Conservation (phyloP, 2,888 invertebrate species). For the Linyphia triangularis region DNA sequence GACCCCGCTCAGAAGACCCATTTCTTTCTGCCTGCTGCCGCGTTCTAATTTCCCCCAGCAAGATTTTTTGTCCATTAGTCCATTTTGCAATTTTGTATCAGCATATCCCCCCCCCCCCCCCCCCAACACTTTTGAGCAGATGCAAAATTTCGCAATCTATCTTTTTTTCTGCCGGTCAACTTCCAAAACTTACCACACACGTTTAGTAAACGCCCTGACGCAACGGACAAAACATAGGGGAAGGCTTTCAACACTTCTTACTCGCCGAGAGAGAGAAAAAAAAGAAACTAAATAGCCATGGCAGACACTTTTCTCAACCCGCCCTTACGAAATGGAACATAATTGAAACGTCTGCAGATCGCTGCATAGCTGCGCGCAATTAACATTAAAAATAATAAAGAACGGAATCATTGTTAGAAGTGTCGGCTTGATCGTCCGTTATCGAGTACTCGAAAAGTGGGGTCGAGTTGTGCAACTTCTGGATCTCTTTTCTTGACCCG, state of each 20-base stretch:
- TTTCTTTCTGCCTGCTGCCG: no score
- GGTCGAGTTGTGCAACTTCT: constrained; percentile 69
- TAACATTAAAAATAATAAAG: constrained; percentile 63
- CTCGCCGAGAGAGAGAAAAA: not conserved
- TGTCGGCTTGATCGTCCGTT: constrained; percentile 69
- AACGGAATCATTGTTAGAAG: constrained; percentile 67
- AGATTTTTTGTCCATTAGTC: not conserved
- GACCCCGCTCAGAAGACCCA: no score
- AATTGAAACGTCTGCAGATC: constrained; percentile 63
- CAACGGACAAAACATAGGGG: not conserved
- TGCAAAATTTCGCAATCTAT: constrained; percentile 61
- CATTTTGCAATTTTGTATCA: constrained; percentile 27
- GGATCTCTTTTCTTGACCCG: constrained; percentile 66
- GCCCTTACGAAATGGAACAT: constrained; percentile 48
- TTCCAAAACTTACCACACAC: constrained; percentile 17
- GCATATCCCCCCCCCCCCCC: not conserved
- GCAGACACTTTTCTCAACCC: constrained; percentile 13
- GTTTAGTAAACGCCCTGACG: constrained; percentile 21
- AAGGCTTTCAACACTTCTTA: constrained; percentile 37
- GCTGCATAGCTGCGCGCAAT: constrained; percentile 70
- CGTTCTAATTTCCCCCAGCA: not conserved
- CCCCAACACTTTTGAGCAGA: constrained; percentile 38
- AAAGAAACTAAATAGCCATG: not conserved
- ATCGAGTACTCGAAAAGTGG: constrained; percentile 68
- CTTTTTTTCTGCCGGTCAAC: constrained; percentile 38